phyloP scores from a whole-genome alignment of 1,140 invertebrate species.

The Microvelia longipes region DNA sequence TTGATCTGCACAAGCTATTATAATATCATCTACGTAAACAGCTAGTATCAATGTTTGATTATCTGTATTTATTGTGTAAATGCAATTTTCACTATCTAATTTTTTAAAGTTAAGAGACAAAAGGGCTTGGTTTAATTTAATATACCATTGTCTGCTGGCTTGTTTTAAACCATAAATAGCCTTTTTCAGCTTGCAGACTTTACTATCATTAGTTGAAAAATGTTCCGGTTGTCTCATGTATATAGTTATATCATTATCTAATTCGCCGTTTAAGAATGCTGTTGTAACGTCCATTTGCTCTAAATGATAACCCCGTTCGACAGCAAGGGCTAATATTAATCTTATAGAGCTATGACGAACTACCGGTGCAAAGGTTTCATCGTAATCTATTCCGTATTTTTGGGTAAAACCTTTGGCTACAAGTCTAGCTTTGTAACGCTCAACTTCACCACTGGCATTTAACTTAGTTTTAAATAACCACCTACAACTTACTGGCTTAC shows the following conservation, averaged over 20 bases:
- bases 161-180: not conserved
- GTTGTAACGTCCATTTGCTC: slow-evolving; percentile 21
- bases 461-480: not conserved
- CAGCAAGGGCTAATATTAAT: not conserved
- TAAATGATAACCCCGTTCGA: not conserved
- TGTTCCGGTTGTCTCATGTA: slow-evolving; percentile 23
- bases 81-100: not conserved
- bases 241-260: slow-evolving; percentile 32
- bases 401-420: not conserved
- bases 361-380: slow-evolving; percentile 2
- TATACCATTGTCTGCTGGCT: not conserved
- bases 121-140: not conserved
- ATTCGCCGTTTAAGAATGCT: slow-evolving; percentile 29
- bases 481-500: not conserved
- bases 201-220: not conserved
- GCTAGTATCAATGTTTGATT: not conserved
- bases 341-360: not conserved
- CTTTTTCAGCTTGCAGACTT: not conserved
- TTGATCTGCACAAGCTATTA: not conserved
- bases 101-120: not conserved
- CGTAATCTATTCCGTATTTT: slow-evolving; percentile 2
- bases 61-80: not conserved
- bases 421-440: not conserved
- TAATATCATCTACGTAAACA: slow-evolving; percentile 1
- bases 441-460: not conserved